Conservation (phyloP, 2,113 vertebrate genomes). For the Limnothrissa miodon region DNA sequence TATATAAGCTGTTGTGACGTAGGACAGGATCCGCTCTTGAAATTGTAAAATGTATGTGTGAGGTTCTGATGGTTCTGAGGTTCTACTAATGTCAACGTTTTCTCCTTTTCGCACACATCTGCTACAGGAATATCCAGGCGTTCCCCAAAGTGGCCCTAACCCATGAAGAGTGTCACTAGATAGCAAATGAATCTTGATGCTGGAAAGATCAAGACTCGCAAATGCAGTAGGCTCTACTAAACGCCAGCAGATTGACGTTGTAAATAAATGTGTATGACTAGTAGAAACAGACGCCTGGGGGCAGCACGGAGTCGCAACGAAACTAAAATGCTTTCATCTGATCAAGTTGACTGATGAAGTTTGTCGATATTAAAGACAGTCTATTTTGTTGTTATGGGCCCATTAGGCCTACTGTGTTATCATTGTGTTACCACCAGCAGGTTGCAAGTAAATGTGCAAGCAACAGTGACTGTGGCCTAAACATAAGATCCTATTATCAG, state of each 20-base stretch:
- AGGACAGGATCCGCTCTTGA: not conserved
- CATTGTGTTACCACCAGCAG: no score
- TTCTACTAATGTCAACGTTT: not conserved
- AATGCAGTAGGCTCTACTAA: not conserved
- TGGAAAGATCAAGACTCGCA: not conserved
- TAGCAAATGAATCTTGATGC: not conserved
- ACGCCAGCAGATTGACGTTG: not conserved
- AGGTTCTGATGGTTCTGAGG: not conserved
- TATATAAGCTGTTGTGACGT: not conserved
- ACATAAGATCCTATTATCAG: no score
- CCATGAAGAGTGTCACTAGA: not conserved
- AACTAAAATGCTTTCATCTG: not conserved
- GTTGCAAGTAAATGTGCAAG: no score
- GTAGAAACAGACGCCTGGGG: constrained; percentile 23
- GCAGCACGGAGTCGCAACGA: constrained; percentile 34
- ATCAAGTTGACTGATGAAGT: not conserved
- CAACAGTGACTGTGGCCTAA: no score
- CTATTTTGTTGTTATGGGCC: not conserved
- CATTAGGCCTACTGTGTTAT: not conserved
- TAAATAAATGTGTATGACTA: not conserved
- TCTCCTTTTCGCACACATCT: not conserved
- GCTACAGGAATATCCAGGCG: not conserved
- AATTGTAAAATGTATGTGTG: not conserved
- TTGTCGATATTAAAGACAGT: not conserved
- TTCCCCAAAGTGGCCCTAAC: not conserved